Conservation (phyloP, 2,797 vertebrate species). For the Adrianichthys oophorus region DNA sequence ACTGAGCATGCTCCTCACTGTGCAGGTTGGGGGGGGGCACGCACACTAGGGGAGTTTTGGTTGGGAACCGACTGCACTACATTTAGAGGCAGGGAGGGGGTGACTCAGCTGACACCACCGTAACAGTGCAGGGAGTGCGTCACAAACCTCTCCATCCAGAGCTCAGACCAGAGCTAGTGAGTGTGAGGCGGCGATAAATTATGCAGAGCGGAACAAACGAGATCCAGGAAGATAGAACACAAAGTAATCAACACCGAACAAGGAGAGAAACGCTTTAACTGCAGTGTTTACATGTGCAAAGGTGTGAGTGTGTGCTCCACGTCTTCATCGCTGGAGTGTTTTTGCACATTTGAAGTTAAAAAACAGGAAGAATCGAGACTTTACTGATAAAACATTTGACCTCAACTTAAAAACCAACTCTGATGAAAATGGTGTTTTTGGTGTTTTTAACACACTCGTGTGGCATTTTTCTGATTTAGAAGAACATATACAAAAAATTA, state of each 20-base stretch:
- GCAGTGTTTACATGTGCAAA: not conserved
- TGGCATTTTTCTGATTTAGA: no score
- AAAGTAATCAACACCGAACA: constrained; percentile 11
- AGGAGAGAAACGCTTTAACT: not conserved
- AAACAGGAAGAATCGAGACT: no score
- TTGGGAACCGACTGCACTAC: constrained; percentile 47
- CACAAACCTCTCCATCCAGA: constrained; percentile 86
- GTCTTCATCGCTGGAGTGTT: no score
- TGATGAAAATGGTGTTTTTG: no score
- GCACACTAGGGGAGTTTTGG: constrained; percentile 13
- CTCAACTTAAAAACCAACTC: no score
- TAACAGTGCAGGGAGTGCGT: constrained; percentile 39
- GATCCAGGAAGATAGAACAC: constrained; percentile 32
- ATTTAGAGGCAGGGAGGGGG: constrained; percentile 32
- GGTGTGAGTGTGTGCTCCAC: no score
- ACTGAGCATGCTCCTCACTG: constrained; percentile 17
- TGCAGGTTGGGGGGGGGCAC: constrained; percentile 11
- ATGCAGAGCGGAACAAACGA: constrained; percentile 26
- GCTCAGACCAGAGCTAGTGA: constrained; percentile 87
- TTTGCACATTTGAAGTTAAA: no score
- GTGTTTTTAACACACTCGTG: no score
- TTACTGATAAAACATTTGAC: no score
- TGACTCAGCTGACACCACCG: constrained; percentile 34
- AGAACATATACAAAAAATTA: no score
- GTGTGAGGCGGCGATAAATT: constrained; percentile 77